These are phyloP conservation scores for Gastrophysa polygoni DNA, from an alignment of 2,888 invertebrate species.

Conservation along the genomic window DNA sequence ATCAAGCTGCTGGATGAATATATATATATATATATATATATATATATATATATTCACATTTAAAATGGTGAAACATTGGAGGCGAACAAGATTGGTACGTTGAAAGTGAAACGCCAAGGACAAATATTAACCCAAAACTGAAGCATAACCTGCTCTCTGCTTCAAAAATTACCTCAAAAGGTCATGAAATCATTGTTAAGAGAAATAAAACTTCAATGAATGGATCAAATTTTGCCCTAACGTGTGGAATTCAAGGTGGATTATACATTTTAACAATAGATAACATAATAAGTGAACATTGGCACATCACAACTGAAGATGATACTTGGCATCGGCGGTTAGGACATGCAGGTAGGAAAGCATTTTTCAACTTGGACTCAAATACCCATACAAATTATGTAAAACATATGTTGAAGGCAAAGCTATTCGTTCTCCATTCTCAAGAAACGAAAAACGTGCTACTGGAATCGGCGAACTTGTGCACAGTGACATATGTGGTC, in stretches of 20 bases:
- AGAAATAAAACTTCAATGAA: constrained; percentile 12
- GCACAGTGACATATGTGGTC: not conserved
- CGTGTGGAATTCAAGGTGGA: too few species aligned
- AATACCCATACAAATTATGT: too few species aligned
- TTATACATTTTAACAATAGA: not conserved
- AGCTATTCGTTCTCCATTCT: too few species aligned
- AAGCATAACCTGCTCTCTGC: constrained; percentile 16
- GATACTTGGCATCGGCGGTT: too few species aligned
- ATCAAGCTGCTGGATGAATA: not conserved
- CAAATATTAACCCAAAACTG: not conserved
- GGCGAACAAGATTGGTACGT: not conserved
- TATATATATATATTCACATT: not conserved
- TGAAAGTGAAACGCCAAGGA: not conserved
- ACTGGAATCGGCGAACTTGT: constrained; percentile 9
- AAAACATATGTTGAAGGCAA: too few species aligned
- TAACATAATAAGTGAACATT: not conserved
- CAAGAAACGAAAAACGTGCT: not conserved
- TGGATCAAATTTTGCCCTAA: not conserved
- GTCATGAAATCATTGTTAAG: constrained; percentile 17
- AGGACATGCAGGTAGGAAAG: too few species aligned
- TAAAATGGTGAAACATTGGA: not conserved
- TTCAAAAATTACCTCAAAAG: constrained; percentile 19
- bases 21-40: not conserved
- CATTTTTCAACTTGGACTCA: too few species aligned
- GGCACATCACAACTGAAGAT: not conserved